These are phyloP conservation scores for Coregonus clupeaformis DNA, from an alignment of 2,113 vertebrate species.

Conservation along the genomic window DNA sequence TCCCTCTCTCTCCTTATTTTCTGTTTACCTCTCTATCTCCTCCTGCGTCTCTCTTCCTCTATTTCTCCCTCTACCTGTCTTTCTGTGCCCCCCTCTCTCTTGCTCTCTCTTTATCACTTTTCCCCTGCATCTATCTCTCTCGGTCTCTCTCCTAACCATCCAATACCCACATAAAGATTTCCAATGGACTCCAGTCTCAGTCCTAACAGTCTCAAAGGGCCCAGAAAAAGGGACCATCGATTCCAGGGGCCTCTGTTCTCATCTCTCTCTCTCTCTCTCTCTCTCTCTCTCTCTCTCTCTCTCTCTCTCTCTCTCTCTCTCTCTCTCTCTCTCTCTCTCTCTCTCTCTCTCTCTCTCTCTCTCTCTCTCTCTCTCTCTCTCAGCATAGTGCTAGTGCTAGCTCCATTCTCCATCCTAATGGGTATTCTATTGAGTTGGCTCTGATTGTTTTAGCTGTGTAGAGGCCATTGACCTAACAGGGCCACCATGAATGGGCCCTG, in stretches of 20 bases:
- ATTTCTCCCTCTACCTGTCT: constrained; percentile 30
- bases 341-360: constrained; percentile 21
- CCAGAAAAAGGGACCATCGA: constrained; percentile 57
- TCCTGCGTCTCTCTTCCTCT: constrained; percentile 21
- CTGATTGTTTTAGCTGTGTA: constrained; percentile 66
- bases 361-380: no score
- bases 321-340: constrained; percentile 23
- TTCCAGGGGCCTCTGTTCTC: constrained; percentile 28
- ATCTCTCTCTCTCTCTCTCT: constrained; percentile 8
- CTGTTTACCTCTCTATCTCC: not conserved
- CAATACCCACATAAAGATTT: constrained; percentile 58
- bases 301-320: constrained; percentile 5
- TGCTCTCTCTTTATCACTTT: not conserved
- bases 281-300: constrained; percentile 9
- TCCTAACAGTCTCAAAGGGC: constrained; percentile 47
- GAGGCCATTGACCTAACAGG: constrained; percentile 53
- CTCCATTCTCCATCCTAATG: constrained; percentile 65
- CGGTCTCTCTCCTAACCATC: constrained; percentile 38
- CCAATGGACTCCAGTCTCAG: constrained; percentile 48
- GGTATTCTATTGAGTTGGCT: constrained; percentile 56
- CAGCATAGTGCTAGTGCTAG: constrained; percentile 21
- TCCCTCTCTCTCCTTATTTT: not conserved
- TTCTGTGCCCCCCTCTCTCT: constrained; percentile 8
- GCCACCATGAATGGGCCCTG: constrained; percentile 48
- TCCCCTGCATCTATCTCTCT: constrained; percentile 15